These are phyloP conservation scores for Diplodus sargus DNA, from an alignment of 2,797 vertebrate species.

Conservation along the genomic window DNA sequence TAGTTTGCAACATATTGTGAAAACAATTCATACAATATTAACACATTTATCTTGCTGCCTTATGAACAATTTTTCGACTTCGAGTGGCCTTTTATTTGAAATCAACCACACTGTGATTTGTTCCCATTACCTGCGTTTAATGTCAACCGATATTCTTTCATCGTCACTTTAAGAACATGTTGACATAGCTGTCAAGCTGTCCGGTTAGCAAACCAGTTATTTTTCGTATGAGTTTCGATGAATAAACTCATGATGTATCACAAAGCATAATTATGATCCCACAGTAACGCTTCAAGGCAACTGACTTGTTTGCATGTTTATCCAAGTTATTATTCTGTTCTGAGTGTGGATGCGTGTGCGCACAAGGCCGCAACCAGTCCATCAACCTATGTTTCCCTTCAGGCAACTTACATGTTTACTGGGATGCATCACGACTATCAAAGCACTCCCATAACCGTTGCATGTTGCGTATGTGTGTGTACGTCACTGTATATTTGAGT, in stretches of 20 bases:
- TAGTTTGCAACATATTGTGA: too few species aligned
- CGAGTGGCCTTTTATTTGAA: too few species aligned
- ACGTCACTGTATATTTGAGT: not conserved
- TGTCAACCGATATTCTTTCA: not conserved
- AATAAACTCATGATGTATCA: not conserved
- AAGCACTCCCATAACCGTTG: conserved; percentile 3
- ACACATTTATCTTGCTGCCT: too few species aligned
- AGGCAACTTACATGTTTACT: conserved; percentile 44
- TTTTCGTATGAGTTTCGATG: not conserved
- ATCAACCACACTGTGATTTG: too few species aligned
- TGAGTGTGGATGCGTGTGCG: not conserved
- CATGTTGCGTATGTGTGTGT: not conserved
- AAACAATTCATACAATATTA: too few species aligned
- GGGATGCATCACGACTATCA: conserved; percentile 31
- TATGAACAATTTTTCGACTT: too few species aligned
- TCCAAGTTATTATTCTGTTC: not conserved
- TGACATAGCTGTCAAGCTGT: too few species aligned
- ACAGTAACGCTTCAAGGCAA: not conserved
- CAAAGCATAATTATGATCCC: conserved; percentile 11
- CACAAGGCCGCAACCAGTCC: conserved; percentile 5
- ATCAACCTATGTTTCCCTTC: conserved; percentile 11
- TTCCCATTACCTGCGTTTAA: not conserved
- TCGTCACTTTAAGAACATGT: not conserved
- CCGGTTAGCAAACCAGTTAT: too few species aligned
- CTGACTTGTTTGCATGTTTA: not conserved